These are phyloP conservation scores for Grallaria varia DNA, from an alignment of 2,113 vertebrate genomes.

Conservation along the genomic window DNA sequence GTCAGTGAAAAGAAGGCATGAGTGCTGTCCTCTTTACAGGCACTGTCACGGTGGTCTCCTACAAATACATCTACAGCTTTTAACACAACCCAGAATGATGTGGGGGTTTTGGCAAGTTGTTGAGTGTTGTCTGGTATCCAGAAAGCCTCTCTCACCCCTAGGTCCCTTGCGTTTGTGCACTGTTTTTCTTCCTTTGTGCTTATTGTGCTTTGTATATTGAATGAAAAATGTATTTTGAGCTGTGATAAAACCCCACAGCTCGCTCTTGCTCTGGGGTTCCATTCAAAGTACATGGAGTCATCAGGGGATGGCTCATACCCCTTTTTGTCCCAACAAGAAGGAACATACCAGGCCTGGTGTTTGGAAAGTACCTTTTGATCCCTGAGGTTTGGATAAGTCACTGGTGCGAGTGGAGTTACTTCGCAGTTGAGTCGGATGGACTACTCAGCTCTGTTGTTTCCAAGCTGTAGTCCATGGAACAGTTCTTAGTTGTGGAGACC, in stretches of 20 bases:
- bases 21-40: neutral
- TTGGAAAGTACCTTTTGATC: neutral
- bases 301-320: neutral
- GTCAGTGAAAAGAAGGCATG: neutral
- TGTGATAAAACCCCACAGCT: neutral
- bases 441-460: neutral
- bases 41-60: neutral
- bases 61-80: neutral
- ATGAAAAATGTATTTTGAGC: neutral
- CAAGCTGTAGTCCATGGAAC: slow-evolving; percentile 25
- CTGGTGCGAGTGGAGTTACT: neutral
- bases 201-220: fast-evolving
- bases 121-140: neutral
- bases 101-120: neutral
- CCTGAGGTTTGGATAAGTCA: neutral
- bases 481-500: slow-evolving; percentile 24
- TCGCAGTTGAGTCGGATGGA: fast-evolving
- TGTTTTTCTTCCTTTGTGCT: neutral
- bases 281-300: neutral
- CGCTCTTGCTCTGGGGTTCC: neutral
- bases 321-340: neutral
- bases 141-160: neutral
- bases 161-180: neutral
- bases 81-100: neutral
- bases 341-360: neutral